Conservation (phyloP, 1,140 invertebrate genomes). For the fruit fly (Drosophila melanogaster) region DNA sequence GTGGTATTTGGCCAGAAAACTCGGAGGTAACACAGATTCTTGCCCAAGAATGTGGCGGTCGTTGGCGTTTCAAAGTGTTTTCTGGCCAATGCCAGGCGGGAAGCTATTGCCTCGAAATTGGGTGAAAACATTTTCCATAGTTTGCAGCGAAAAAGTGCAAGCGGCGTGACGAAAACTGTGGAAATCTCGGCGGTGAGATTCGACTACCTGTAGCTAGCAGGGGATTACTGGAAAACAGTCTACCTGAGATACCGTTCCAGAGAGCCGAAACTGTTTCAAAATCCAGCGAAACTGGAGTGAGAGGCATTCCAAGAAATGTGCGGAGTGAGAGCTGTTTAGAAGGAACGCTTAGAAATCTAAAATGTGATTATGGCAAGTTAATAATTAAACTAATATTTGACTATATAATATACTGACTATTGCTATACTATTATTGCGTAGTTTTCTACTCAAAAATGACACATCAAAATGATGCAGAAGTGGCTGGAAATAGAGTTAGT, state of each 20-base stretch:
- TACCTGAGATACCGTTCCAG: conserved; percentile 21
- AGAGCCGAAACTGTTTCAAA: conserved; percentile 51
- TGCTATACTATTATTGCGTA: too few relatives aligned
- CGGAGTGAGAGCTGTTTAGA: conserved; percentile 2
- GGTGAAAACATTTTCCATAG: conserved; percentile 33
- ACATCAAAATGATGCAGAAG: too few relatives aligned
- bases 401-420: too few relatives aligned
- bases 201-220: conserved; percentile 40
- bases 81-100: conserved; percentile 52
- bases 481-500: too few relatives aligned
- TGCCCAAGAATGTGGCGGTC: conserved; percentile 71
- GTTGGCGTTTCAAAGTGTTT: conserved; percentile 32
- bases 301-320: conserved; percentile 10
- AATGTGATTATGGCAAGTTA: too few relatives aligned
- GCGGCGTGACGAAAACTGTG: conserved; percentile 19
- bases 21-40: conserved; percentile 66
- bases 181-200: conserved; percentile 9
- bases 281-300: conserved; percentile 13
- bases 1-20: conserved; percentile 69
- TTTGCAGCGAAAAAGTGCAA: conserved; percentile 22
- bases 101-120: conserved; percentile 14
- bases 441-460: too few relatives aligned
- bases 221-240: conserved; percentile 6
- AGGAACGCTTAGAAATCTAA: too few relatives aligned
- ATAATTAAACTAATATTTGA: too few relatives aligned